Evolutionary conservation across 2,797 vertebrate species (phyloP).

Genomic region (Urocyon cinereoargenteus): DNA sequence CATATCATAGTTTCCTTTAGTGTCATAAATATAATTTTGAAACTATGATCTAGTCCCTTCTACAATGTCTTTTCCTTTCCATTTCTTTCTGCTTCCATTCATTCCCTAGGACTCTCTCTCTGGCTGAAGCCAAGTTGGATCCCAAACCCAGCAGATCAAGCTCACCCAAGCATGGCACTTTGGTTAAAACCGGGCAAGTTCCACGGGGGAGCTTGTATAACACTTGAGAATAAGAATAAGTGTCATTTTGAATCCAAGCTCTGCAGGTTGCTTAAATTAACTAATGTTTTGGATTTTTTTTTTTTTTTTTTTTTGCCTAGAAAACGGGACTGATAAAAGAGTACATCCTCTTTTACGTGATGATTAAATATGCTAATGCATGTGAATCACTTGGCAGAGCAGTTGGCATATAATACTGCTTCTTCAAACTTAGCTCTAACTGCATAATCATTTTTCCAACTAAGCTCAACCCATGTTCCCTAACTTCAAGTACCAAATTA

Average conservation of each 20-base stretch:
- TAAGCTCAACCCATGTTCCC: neutral
- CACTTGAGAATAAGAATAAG: neutral
- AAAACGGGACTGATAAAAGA: neutral
- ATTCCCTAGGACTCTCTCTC: neutral
- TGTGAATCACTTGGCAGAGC: neutral
- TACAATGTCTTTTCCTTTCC: neutral
- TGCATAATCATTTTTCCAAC: neutral
- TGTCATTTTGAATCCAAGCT: neutral
- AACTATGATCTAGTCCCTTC: neutral
- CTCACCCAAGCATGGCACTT: neutral
- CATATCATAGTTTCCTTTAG: neutral
- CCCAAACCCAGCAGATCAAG: too few relatives aligned
- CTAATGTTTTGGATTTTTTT: neutral
- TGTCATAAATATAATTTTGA: neutral
- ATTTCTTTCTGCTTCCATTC: neutral
- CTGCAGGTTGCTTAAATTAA: neutral
- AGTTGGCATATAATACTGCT: neutral
- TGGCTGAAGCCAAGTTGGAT: neutral
- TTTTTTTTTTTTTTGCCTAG: neutral
- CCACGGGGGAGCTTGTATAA: neutral
- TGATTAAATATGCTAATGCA: neutral
- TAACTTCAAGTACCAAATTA: neutral
- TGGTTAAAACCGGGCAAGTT: neutral
- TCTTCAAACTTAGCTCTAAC: conserved; percentile 12
- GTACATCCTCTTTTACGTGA: neutral